Base-by-base conservation (phyloP, 2,888 invertebrate species). In the Ametastegia equiseti region DNA sequence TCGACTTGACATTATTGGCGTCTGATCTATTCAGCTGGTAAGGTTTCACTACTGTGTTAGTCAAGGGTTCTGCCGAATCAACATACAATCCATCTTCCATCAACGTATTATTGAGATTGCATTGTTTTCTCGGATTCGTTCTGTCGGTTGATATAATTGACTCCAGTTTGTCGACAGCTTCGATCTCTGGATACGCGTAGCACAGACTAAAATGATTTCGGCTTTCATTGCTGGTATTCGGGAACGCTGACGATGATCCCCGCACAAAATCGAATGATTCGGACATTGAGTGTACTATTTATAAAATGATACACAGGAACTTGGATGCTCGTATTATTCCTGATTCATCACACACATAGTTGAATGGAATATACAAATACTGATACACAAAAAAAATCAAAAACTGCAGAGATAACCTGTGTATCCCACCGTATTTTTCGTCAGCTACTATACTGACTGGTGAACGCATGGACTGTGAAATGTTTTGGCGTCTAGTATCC, bases 1-100 rank as follows among this genome's bases (percentile, higher is more conserved):
- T 83, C 19, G 83, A 83, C 60, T 87, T 85, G 0, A 85, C 85
- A 2, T 87, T 85, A 3, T 87, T 84, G 9, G 83, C 83, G 47
- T 80, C 84, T 15, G 83, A 81, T 9, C 83, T 80, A 60, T 84
- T 84, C 4, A 88, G 45, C 19, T 86, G 84, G 81, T 88, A 87
- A 1, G 89, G 88, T 75, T 91, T 90, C 0, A 87, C 82, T 0
- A 89, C 82, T 33, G 83, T 88, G 9, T 84, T 83, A 9, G 88
- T 89, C 19, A 91, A 82, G 2, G 89, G 89, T 75, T 84, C 87
- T 9, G 87, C 84, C 1, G 87, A 83, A 13, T 84, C 80, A 1
- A 85, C 84, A 80, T 87, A 89, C 2, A 90, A 84, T 33, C 89
- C 90, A 81, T 89, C 90, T 36, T 88, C 90, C 27, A 39, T 60